phyloP scores from a whole-genome alignment of 2,113 vertebrate species.

The Pungitius pungitius region DNA sequence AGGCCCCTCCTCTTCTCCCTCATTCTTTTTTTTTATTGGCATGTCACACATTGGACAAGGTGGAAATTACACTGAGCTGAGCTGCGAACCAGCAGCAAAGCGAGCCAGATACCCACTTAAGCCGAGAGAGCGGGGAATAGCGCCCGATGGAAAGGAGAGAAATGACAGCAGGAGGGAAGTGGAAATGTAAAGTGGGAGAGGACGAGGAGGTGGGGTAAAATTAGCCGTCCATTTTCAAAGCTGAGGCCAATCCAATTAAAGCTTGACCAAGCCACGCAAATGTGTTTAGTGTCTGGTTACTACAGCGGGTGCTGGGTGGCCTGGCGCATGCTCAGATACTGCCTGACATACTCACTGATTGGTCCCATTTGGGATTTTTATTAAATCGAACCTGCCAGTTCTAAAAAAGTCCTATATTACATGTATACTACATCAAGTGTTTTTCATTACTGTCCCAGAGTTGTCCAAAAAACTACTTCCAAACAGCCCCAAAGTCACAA shows the following conservation, averaged over 20 bases:
- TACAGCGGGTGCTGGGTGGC: conserved; percentile 37
- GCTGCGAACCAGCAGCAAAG: conserved; percentile 69
- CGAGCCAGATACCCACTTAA: conserved; percentile 70
- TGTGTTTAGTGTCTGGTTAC: conserved; percentile 74
- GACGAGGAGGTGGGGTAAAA: conserved; percentile 61
- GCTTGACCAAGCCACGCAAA: conserved; percentile 73
- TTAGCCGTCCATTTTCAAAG: conserved; percentile 69
- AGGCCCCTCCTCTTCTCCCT: conserved; percentile 34
- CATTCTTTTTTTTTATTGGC: conserved; percentile 76
- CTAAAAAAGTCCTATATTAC: no score
- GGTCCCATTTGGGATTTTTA: neutral
- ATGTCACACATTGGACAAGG: conserved; percentile 81
- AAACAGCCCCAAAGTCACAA: neutral
- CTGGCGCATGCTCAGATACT: conserved; percentile 4
- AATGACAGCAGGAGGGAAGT: conserved; percentile 31
- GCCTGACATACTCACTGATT: neutral
- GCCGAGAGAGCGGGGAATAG: conserved; percentile 27
- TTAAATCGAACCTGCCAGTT: neutral
- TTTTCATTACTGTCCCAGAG: neutral
- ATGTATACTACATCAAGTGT: neutral
- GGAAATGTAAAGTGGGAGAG: conserved; percentile 46
- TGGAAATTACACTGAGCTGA: conserved; percentile 79
- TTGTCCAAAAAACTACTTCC: neutral
- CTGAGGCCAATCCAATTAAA: conserved; percentile 76
- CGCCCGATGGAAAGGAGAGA: conserved; percentile 3